These are phyloP conservation scores for Premnoplex brunnescens DNA, from an alignment of 2,797 vertebrate species.

Conservation along the genomic window DNA sequence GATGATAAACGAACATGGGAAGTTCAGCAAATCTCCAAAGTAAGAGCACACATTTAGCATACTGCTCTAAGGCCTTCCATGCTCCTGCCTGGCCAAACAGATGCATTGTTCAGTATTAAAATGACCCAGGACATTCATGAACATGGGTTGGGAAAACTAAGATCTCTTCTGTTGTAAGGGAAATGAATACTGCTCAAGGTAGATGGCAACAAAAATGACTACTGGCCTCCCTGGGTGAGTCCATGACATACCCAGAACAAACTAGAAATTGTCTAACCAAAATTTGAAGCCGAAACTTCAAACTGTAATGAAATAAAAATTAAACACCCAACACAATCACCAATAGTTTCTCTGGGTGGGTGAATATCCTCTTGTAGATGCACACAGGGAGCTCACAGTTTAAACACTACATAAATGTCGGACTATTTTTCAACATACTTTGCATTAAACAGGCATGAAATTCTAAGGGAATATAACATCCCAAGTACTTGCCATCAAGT, in stretches of 20 bases:
- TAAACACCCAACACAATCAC: not conserved
- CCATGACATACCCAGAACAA: fast-evolving
- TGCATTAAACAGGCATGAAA: not conserved
- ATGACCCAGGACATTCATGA: not conserved
- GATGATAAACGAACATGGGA: not conserved
- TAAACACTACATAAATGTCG: not conserved
- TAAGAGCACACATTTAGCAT: not conserved
- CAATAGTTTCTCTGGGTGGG: not conserved
- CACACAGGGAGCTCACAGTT: not conserved
- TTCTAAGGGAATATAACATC: not conserved
- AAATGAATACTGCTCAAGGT: not conserved
- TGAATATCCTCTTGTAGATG: not conserved
- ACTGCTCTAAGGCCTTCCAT: not conserved
- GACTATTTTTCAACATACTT: not conserved
- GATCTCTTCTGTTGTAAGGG: not conserved
- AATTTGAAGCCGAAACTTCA: not conserved
- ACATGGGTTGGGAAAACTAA: not conserved
- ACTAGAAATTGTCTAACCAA: not conserved
- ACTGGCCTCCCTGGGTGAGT: not conserved
- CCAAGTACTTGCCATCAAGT: not conserved
- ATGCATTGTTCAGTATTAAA: not conserved
- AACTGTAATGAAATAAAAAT: not conserved
- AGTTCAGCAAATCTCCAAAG: not conserved
- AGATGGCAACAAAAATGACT: not conserved
- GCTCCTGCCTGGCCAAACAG: not conserved